phyloP scores from a whole-genome alignment of 2,797 vertebrate genomes.

The Brachyalestes nurse region DNA sequence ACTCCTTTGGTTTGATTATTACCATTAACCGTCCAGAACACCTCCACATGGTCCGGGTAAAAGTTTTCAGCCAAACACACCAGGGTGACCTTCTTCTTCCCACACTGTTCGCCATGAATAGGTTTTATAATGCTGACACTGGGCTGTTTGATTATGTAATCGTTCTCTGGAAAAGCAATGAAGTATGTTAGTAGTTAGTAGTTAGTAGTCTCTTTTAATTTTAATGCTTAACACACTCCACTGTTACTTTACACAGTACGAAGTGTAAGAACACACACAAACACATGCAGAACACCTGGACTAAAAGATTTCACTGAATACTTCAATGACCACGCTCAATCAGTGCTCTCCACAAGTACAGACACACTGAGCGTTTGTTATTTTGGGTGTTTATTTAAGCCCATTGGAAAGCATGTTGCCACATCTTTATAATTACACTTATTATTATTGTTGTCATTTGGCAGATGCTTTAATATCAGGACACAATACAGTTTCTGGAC shows the following conservation, averaged over 20 bases:
- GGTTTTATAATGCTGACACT: slow-evolving; percentile 51
- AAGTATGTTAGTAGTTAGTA: neutral
- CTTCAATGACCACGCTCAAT: too few relatives aligned
- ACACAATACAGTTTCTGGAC: too few relatives aligned
- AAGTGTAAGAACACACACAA: neutral
- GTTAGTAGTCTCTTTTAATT: neutral
- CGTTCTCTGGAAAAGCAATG: slow-evolving; percentile 59
- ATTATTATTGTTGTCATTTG: too few relatives aligned
- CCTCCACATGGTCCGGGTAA: slow-evolving; percentile 74
- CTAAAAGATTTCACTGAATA: too few relatives aligned
- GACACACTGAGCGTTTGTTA: neutral
- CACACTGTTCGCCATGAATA: slow-evolving; percentile 19
- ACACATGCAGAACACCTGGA: neutral
- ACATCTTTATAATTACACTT: too few relatives aligned
- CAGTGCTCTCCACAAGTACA: too few relatives aligned
- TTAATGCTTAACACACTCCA: neutral
- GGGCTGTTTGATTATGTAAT: fast-evolving
- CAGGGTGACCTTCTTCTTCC: slow-evolving; percentile 59
- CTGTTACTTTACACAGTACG: neutral
- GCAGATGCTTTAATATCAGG: too few relatives aligned
- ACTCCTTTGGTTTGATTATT: fast-evolving
- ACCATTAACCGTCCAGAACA: slow-evolving; percentile 36
- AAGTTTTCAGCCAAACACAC: slow-evolving; percentile 67
- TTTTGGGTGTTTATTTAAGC: neutral
- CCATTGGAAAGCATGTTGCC: neutral